phyloP scores from a whole-genome alignment of 1,140 invertebrate genomes.

The Orius insidiosus region DNA sequence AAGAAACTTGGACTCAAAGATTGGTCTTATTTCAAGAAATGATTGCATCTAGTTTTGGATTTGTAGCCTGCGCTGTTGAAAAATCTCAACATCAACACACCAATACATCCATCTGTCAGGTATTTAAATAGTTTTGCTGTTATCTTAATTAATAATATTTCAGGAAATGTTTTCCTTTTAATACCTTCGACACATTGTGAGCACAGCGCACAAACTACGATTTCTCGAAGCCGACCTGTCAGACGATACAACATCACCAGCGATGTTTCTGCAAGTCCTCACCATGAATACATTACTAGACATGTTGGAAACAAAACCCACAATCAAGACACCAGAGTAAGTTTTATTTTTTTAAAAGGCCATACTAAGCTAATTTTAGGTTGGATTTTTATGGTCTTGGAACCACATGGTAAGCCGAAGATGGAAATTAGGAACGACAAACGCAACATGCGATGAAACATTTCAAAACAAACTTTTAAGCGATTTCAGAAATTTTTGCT shows the following conservation, averaged over 20 bases:
- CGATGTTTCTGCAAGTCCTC: slow-evolving; percentile 58
- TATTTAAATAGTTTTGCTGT: too few species aligned
- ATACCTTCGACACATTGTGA: slow-evolving; percentile 38
- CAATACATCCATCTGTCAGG: slow-evolving; percentile 88
- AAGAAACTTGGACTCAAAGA: slow-evolving; percentile 52
- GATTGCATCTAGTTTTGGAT: slow-evolving; percentile 68
- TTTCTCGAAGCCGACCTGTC: slow-evolving; percentile 22
- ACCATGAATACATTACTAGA: slow-evolving; percentile 79
- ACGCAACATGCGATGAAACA: slow-evolving; percentile 63
- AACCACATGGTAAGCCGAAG: slow-evolving; percentile 92
- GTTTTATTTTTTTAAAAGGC: slow-evolving; percentile 10
- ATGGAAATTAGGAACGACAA: slow-evolving; percentile 59
- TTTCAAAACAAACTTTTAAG: slow-evolving; percentile 75
- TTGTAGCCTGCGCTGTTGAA: slow-evolving; percentile 56
- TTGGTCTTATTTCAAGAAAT: slow-evolving; percentile 71
- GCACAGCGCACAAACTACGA: slow-evolving; percentile 3
- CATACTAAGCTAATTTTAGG: slow-evolving; percentile 32
- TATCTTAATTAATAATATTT: slow-evolving; percentile 30
- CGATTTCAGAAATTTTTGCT: slow-evolving; percentile 84
- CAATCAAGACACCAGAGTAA: slow-evolving; percentile 43
- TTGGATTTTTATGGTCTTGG: slow-evolving; percentile 96
- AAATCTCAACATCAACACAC: slow-evolving; percentile 27
- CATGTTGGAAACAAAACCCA: slow-evolving; percentile 65
- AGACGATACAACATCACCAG: slow-evolving; percentile 28
- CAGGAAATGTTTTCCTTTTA: slow-evolving; percentile 86